These are phyloP conservation scores for Percina caprodes DNA, from an alignment of 2,113 vertebrate species.

Conservation along the genomic window DNA sequence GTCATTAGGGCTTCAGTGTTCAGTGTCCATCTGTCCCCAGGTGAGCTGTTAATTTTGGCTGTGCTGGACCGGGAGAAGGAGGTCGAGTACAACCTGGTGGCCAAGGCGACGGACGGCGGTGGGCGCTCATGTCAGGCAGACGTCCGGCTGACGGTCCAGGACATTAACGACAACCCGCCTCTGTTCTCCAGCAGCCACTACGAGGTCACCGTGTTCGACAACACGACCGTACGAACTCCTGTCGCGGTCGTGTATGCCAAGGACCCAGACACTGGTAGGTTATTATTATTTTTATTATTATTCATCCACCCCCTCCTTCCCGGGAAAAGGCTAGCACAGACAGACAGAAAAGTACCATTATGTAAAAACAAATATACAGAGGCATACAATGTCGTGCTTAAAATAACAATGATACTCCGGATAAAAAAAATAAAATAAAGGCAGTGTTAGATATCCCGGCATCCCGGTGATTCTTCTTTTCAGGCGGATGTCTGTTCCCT, in stretches of 20 bases:
- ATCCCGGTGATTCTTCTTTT: no score
- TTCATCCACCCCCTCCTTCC: no score
- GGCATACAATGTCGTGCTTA: no score
- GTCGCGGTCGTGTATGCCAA: slow-evolving; percentile 92
- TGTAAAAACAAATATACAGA: no score
- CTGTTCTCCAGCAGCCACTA: slow-evolving; percentile 91
- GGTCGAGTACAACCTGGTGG: slow-evolving; percentile 86
- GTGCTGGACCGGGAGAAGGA: slow-evolving; percentile 90
- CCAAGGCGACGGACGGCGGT: slow-evolving; percentile 93
- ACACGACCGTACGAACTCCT: slow-evolving; percentile 93
- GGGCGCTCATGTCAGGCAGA: slow-evolving; percentile 94
- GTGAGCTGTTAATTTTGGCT: slow-evolving; percentile 89
- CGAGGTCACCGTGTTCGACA: slow-evolving; percentile 92
- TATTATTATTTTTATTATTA: no score
- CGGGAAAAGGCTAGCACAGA: no score
- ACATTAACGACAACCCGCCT: slow-evolving; percentile 93
- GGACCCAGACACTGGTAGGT: slow-evolving; percentile 92
- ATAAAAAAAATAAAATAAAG: no score
- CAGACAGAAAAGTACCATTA: no score
- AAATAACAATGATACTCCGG: no score
- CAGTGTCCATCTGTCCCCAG: slow-evolving; percentile 68
- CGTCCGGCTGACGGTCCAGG: slow-evolving; percentile 86
- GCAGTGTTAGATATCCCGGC: no score
- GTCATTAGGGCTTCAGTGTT: neutral
- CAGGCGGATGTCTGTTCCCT: no score